Conservation (phyloP, 2,113 vertebrate species). For the Gracilinanus agilis region DNA sequence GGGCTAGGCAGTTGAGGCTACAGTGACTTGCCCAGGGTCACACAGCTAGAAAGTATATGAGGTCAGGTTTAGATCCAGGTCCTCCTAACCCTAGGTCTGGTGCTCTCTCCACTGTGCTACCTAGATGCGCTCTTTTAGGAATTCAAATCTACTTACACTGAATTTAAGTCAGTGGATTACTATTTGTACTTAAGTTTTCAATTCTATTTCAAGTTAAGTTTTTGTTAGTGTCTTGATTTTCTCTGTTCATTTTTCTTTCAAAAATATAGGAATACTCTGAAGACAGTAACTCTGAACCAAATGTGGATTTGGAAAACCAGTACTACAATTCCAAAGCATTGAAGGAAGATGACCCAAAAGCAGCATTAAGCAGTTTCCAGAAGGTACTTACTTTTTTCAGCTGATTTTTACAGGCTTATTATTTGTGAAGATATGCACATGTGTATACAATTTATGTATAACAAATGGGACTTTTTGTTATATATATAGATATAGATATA, state of each 20-base stretch:
- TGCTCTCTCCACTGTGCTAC: no score
- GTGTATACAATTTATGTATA: neutral
- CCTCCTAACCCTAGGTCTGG: no score
- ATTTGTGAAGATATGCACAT: neutral
- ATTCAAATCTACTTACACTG: constrained; percentile 39
- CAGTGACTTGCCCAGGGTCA: no score
- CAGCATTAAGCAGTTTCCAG: constrained; percentile 98
- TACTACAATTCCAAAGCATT: constrained; percentile 99
- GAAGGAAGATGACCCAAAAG: constrained; percentile 99
- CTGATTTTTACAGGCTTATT: constrained; percentile 18
- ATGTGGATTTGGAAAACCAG: constrained; percentile 99
- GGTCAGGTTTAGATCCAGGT: no score
- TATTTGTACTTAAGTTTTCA: neutral
- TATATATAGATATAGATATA: neutral
- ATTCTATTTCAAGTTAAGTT: neutral
- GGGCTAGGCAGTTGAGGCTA: no score
- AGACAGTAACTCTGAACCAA: constrained; percentile 99
- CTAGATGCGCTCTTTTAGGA: no score
- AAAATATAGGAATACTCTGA: constrained; percentile 96
- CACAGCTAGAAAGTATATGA: no score
- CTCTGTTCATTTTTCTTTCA: neutral
- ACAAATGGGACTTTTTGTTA: neutral
- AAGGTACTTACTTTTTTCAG: constrained; percentile 88
- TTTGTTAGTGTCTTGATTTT: neutral
- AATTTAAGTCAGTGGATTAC: constrained; percentile 7